Base-by-base conservation (phyloP, 2,113 vertebrate species). In the Empidonax traillii region DNA sequence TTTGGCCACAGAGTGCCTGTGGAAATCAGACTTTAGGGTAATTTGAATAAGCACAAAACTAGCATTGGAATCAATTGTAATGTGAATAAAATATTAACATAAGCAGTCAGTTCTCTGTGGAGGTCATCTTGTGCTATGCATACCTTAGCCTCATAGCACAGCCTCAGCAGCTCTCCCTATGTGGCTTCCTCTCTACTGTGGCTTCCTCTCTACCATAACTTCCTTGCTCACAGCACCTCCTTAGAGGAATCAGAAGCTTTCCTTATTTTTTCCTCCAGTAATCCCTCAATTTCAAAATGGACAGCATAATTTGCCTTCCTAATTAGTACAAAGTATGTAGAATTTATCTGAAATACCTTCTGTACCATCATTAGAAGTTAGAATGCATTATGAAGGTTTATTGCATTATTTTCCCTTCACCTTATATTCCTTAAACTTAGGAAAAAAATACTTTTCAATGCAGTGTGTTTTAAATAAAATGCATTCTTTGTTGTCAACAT, bases 401-500 rank as follows among this genome's bases (percentile, higher is more conserved):
- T 27, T 77, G n/a, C 2, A 0, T 51, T 58, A 24, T 82, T 95
- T 56, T 72, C 44, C 41, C 35, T 78, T 87, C 79, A 75, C 52
- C 80, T 95, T 78, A 33, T 56, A 41, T 76, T 88, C 56, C 13
- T 20, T 13, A 56, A 39, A 71, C 12, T 23, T 19, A 74, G n/a
- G 2, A 22, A 43, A 39, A 58, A 63, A 18, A 5, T 35, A 63
- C 24, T 90, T 95, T 96, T 91, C 92, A 87, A 5, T 41, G 44
- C 63, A 0, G 27, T 92, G 71, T 80, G 79, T 82, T 96, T 85
- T 88, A 97, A 96, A 95, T 71, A 93, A 89, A 85, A 55, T 62
- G 39, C 59, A 74, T 89, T 95, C 71, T 25, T 85, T 91, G 88
- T 85, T 90, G 91, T 94, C 81, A 90, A 91, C 55, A 77, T 92